phyloP scores from a whole-genome alignment of 2,113 vertebrate genomes.

The Rhinolophus ferrumequinum region DNA sequence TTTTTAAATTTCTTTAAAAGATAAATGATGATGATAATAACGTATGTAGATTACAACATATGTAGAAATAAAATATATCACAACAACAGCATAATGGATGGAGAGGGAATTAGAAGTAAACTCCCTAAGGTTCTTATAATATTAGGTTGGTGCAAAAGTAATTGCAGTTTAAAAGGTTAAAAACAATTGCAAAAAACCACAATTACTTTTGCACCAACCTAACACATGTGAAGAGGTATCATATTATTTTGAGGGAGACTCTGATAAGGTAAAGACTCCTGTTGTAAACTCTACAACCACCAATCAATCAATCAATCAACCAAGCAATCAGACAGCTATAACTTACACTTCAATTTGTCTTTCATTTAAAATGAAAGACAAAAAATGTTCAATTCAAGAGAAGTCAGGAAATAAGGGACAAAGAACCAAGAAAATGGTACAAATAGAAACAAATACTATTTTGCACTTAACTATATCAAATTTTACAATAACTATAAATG shows the following conservation, averaged over 20 bases:
- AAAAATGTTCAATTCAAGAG: background rate
- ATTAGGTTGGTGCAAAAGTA: too few species aligned
- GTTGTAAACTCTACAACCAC: background rate
- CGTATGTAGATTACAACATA: background rate
- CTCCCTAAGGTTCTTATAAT: background rate
- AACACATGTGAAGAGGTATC: background rate
- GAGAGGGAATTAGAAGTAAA: background rate
- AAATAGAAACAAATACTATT: background rate
- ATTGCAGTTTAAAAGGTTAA: too few species aligned
- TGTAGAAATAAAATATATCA: background rate
- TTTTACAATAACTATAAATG: background rate
- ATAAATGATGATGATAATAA: background rate
- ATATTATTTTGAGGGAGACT: background rate
- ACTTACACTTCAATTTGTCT: background rate
- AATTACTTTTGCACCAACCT: too few species aligned
- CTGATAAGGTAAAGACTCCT: background rate
- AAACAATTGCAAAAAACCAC: too few species aligned
- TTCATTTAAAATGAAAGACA: background rate
- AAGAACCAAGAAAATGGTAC: background rate
- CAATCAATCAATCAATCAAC: background rate
- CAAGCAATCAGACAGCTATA: background rate
- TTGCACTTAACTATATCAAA: background rate
- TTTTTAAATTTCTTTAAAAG: background rate
- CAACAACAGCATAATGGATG: background rate
- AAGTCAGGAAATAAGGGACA: background rate